These are phyloP conservation scores for Myotis vivesi DNA, from an alignment of 2,797 vertebrate species.

Conservation along the genomic window DNA sequence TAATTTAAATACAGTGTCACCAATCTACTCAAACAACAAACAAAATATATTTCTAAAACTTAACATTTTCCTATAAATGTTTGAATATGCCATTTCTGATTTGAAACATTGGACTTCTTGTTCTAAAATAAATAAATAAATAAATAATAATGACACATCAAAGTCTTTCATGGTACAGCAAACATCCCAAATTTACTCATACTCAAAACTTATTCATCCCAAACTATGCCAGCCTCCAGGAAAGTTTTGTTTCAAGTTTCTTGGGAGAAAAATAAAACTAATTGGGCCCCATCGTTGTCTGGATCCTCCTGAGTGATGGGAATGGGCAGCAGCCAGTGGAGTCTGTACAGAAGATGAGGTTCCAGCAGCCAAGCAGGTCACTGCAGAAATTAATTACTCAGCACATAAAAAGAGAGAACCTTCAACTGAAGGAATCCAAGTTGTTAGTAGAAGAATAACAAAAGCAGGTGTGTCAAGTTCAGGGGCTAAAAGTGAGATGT, in stretches of 20 bases:
- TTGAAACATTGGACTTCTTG: not conserved
- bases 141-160: not conserved
- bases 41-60: conserved; percentile 5
- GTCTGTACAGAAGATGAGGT: not conserved
- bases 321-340: not conserved
- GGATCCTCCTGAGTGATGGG: not conserved
- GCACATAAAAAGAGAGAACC: not conserved
- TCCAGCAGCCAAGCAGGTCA: not conserved
- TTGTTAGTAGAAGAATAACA: not conserved
- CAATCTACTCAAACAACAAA: not conserved
- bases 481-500: not conserved
- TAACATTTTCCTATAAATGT: not conserved
- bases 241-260: not conserved
- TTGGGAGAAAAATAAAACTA: not conserved
- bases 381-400: not conserved
- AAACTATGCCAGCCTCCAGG: not conserved
- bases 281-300: not conserved
- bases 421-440: not conserved
- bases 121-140: conserved; percentile 8
- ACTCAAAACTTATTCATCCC: not conserved
- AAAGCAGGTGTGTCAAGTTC: not conserved
- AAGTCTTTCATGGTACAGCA: not conserved
- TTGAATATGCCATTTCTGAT: not conserved
- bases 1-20: not conserved
- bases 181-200: not conserved